Evolutionary conservation across 2,888 invertebrate species (phyloP).

Genomic region (Drosophila anceps): DNA sequence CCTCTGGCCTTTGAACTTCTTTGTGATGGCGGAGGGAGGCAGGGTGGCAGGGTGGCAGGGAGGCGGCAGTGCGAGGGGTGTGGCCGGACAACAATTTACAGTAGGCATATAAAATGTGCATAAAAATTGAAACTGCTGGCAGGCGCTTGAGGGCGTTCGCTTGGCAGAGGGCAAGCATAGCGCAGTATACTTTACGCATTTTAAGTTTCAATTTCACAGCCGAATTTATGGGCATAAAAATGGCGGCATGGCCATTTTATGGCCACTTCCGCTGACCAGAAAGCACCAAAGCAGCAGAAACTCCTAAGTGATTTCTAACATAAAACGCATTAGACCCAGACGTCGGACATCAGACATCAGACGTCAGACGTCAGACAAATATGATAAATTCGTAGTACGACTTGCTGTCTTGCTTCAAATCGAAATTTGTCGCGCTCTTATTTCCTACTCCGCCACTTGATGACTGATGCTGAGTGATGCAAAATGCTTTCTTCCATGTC

Average conservation of each 20-base stretch:
- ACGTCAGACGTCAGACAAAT: conserved; percentile 36
- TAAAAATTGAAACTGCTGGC: conserved; percentile 73
- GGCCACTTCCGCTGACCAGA: conserved; percentile 75
- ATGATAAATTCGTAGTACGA: conserved; percentile 36
- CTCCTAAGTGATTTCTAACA: conserved; percentile 78
- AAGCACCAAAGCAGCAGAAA: conserved; percentile 31
- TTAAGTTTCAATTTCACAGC: conserved; percentile 81
- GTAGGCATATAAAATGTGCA: conserved; percentile 82
- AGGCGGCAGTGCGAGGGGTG: conserved; percentile 13
- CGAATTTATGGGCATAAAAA: conserved; percentile 78
- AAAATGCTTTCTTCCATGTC: conserved; percentile 66
- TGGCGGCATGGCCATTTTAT: conserved; percentile 71
- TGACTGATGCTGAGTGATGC: conserved; percentile 23
- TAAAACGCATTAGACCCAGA: conserved; percentile 65
- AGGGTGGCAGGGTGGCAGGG: too few relatives aligned
- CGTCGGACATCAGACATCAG: conserved; percentile 7
- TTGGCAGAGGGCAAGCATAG: conserved; percentile 13
- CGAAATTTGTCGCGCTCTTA: conserved; percentile 31
- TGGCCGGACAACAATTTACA: conserved; percentile 74
- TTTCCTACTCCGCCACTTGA: conserved; percentile 44
- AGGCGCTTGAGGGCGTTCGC: neutral
- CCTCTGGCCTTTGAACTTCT: conserved; percentile 70
- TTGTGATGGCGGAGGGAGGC: neutral
- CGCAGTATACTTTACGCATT: conserved; percentile 82
- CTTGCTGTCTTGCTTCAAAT: neutral